Base-by-base conservation (phyloP, 2,888 invertebrate species). In the Xestoiulus laeticollis region DNA sequence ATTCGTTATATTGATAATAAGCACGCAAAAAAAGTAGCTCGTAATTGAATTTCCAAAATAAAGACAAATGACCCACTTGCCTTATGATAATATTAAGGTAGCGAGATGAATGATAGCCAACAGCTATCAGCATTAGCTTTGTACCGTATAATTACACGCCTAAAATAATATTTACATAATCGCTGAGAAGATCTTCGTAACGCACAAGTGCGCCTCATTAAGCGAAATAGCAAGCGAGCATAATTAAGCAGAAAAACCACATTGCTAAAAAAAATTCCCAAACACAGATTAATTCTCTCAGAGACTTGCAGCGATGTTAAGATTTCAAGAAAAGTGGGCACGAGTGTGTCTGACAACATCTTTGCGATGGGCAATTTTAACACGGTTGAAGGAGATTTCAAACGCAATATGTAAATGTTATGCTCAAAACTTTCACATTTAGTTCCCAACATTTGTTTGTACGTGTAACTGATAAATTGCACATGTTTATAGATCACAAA, bases 81-180 rank as follows among this genome's bases (percentile, higher is more conserved):
- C 59, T 59, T 59, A n/a, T 6, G 59, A 59, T 59, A 59, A 59
- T 59, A 59, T 59, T n/a, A 59, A 59, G 59, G 22, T n/a, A 59
- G n/a, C 59, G 59, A n/a, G 59, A 22, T 59, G 59, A 59, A 59
- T 59, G 19, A 59, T n/a, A 22, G n/a, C 59, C 59, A 19, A 4
- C 59, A 59, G 59, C n/a, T 59, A 59, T 59, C n/a, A 59, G n/a
- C 59, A 22, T 22, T 59, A 22, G n/a, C 59, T 22, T 59, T 22
- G n/a, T 59, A 22, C 59, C n/a, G 59, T 59, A 59, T 59, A 59
- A 59, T 59, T 59, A 59, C 59, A 59, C 59, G 59, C 59, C 59
- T n/a, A 59, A 59, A 59, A 59, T 59, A 59, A 59, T 59, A 59
- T 59, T 59, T 59, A 59, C 59, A 59, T 59, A 59, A 59, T 59